These are phyloP conservation scores for Drosophila affinis DNA, from an alignment of 2,888 invertebrate genomes.

Conservation along the genomic window DNA sequence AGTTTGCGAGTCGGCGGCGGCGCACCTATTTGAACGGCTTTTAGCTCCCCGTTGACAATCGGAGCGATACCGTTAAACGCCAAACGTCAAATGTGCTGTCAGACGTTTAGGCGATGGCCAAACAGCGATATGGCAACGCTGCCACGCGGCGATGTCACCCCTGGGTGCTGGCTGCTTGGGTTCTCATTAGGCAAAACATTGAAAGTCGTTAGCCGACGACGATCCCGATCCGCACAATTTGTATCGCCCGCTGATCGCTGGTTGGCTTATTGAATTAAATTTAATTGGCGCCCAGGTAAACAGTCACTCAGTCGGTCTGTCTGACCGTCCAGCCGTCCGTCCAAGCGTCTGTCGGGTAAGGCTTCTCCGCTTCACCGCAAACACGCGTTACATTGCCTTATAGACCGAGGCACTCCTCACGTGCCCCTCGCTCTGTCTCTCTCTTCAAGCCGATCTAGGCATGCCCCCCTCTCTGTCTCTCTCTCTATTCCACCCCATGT, in stretches of 20 bases:
- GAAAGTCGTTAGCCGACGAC: constrained; percentile 47
- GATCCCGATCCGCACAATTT: constrained; percentile 53
- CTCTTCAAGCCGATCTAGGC: no score
- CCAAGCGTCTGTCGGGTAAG: constrained; percentile 30
- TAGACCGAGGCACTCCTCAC: constrained; percentile 12
- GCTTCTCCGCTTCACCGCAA: constrained; percentile 1
- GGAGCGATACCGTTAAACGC: constrained; percentile 40
- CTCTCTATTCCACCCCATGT: no score
- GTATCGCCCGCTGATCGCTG: constrained; percentile 66
- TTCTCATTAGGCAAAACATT: constrained; percentile 61
- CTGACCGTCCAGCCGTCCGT: constrained; percentile 60
- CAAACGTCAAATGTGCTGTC: constrained; percentile 46
- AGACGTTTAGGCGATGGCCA: constrained; percentile 35
- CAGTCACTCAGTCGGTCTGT: constrained; percentile 68
- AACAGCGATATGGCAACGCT: constrained; percentile 64
- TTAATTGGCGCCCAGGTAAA: constrained; percentile 72
- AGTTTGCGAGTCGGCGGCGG: constrained; percentile 1
- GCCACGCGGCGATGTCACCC: constrained; percentile 5
- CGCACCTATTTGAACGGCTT: constrained; percentile 29
- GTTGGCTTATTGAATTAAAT: constrained; percentile 57
- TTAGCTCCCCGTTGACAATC: constrained; percentile 33
- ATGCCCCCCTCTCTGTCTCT: no score
- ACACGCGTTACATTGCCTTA: constrained; percentile 36
- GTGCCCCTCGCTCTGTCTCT: neutral
- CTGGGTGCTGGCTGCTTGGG: constrained; percentile 7